These are phyloP conservation scores for Siphamia tubifer DNA, from an alignment of 2,113 vertebrate species.

Conservation along the genomic window DNA sequence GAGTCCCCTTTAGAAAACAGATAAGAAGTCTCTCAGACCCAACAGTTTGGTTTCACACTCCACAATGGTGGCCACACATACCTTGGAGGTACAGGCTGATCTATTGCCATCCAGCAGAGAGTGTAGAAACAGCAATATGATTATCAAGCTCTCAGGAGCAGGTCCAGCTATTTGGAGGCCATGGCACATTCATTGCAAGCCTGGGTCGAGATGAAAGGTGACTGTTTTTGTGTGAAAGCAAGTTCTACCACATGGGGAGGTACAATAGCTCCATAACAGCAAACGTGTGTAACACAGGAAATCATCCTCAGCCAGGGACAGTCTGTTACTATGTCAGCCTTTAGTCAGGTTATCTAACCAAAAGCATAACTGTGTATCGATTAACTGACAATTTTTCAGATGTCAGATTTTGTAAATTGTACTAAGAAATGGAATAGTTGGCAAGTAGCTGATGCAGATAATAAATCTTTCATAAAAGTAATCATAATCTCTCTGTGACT, in stretches of 20 bases:
- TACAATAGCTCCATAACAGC: constrained; percentile 17
- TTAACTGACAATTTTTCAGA: no score
- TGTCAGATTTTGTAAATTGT: no score
- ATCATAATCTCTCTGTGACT: no score
- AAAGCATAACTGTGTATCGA: no score
- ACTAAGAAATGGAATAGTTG: no score
- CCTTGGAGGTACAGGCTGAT: constrained; percentile 38
- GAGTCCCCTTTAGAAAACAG: constrained; percentile 53
- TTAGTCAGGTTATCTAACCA: no score
- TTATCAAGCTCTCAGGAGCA: constrained; percentile 49
- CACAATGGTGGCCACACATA: constrained; percentile 46
- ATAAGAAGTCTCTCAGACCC: constrained; percentile 48
- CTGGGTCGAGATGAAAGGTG: constrained; percentile 33
- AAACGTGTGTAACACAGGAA: constrained; percentile 8
- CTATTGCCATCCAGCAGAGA: constrained; percentile 39
- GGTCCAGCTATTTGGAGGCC: constrained; percentile 37
- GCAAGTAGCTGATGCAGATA: no score
- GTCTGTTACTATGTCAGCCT: background rate
- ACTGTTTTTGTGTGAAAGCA: constrained; percentile 5
- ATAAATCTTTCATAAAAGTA: no score
- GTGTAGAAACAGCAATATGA: constrained; percentile 39
- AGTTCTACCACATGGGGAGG: background rate
- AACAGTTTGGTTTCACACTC: constrained; percentile 36
- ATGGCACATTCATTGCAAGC: constrained; percentile 20
- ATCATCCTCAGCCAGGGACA: background rate